A percentile compares a stretch with the other conserved stretches of the same genome.
Evolutionary conservation across 2,113 vertebrate species (phyloP).

Genomic region (Cyprinodon variegatus): DNA sequence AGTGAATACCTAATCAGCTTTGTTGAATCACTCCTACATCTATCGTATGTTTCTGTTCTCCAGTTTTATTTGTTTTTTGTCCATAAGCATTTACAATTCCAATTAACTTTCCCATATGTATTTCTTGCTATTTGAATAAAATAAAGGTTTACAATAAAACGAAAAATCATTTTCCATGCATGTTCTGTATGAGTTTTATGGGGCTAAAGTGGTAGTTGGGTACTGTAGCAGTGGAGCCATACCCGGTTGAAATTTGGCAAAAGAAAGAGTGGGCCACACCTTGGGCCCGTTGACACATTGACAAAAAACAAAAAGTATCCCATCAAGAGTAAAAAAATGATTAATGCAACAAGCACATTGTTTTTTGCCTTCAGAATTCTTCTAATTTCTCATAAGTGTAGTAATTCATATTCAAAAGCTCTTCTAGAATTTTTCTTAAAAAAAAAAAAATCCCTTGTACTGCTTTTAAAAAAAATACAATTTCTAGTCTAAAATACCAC

Average conservation of each 20-base stretch:
- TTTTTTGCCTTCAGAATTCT: conserved; percentile 34
- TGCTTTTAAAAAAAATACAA: no score
- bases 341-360: conserved; percentile 17
- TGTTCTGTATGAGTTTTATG: not conserved
- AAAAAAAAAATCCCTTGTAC: no score
- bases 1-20: not conserved
- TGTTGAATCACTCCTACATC: not conserved
- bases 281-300: conserved; percentile 7
- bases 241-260: conserved; percentile 5
- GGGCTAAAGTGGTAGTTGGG: not conserved
- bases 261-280: not conserved
- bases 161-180: not conserved
- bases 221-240: not conserved
- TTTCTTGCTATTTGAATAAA: not conserved
- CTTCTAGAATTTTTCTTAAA: no score
- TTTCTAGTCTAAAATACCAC: not conserved
- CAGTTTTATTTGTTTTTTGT: not conserved
- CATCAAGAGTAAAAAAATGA: conserved; percentile 22
- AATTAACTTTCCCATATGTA: not conserved
- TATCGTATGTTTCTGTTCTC: not conserved
- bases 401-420: no score
- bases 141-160: not conserved
- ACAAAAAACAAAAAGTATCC: conserved; percentile 12
- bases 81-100: not conserved
- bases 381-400: conserved; percentile 13